Evolutionary conservation across 2,797 vertebrate genomes (phyloP), one percentile per base, ranked within the genome.

Genomic region (Lerista edwardsae): DNA sequence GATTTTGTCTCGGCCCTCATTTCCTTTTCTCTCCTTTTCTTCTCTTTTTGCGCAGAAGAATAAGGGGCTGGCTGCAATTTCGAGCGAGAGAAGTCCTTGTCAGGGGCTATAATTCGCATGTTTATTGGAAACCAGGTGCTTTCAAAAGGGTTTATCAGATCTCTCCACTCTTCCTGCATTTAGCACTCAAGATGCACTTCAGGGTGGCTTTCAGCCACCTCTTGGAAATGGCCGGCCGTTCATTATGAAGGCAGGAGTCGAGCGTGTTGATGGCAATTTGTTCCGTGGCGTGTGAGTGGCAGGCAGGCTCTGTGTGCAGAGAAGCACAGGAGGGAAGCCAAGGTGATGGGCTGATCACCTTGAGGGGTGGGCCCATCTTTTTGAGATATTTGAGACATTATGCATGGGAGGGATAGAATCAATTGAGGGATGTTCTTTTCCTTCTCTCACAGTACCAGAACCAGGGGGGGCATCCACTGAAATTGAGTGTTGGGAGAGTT

Each of bases 71-170:
- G 93, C 75, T 92, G 84, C 82, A 86, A 84, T 93, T 92, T 90
- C 89, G 84, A 61, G 75, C 89, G 83, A 87, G 92, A 87, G 90
- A 86, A 90, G 88, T 91, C 92, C 86, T 93, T 92, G 93, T 89
- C 92, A 88, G 77, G 82, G 87, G 85, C 80, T 86, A 6, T 78
- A 91, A 89, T 91, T 91, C 92, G 80, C 89, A 80, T 91, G 91
- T 82, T 93, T 91, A 76, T 89, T 92, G 91, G 92, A 93, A 90
- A 80, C 82, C 86, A 68, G 90, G 86, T 78, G 91, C 86, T 93
- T 89, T 93, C 89, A 87, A 93, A 83, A 61, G 71, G 78, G 41
- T 91, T 91, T 93, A 93, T 92, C 83, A 91, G 91, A 93, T 93
- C 83, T 91, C 86, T 93, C 91, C 80, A 59, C 0, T 65, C 91